These are phyloP conservation scores for Astyanax mexicanus DNA, from an alignment of 2,797 vertebrate species.

Conservation along the genomic window DNA sequence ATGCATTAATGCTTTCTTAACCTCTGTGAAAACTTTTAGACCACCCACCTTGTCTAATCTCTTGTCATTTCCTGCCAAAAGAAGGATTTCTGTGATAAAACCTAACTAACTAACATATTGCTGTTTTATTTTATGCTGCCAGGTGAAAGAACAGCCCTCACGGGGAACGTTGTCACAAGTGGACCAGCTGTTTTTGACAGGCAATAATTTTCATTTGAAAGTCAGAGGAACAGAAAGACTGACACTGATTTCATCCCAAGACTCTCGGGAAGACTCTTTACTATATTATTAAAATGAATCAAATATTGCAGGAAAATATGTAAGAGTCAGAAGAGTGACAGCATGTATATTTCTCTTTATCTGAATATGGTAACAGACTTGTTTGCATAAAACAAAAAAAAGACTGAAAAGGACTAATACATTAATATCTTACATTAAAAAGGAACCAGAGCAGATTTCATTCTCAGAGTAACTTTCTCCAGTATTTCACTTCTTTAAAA, in stretches of 20 bases:
- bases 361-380: background rate
- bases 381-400: background rate
- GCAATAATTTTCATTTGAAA: slow-evolving; percentile 6
- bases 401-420: background rate
- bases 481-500: background rate
- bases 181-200: slow-evolving; percentile 16
- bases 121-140: background rate
- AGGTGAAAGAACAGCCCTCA: background rate
- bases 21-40: background rate
- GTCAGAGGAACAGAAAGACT: slow-evolving; percentile 3
- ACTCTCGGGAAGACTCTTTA: background rate
- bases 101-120: background rate
- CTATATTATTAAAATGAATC: slow-evolving; percentile 16
- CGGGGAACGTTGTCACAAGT: background rate
- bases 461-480: background rate
- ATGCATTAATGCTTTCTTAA: background rate
- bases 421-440: background rate
- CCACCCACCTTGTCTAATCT: background rate
- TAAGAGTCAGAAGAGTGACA: slow-evolving; percentile 16
- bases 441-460: background rate
- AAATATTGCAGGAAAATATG: slow-evolving; percentile 25
- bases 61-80: background rate
- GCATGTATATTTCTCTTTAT: slow-evolving; percentile 1
- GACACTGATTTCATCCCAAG: background rate
- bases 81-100: background rate